Percentiles rank a stretch among this genome's conserved stretches.
Evolutionary conservation across 2,888 invertebrate species (phyloP).

Genomic region (Himalopsyche tibetana): DNA sequence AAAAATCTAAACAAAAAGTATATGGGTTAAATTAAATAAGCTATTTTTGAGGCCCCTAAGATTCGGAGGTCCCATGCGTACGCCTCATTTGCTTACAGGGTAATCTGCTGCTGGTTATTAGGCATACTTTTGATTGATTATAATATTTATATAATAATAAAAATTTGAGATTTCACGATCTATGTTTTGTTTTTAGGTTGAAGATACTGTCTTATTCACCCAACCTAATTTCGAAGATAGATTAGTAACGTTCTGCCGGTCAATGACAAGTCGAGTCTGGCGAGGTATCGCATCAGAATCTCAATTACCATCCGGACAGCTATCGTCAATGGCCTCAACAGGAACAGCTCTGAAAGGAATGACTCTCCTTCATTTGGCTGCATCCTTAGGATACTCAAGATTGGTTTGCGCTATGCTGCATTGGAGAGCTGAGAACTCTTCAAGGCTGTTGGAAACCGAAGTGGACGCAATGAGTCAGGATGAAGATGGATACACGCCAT

Average conservation of each 20-base stretch:
- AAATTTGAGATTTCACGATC: no score
- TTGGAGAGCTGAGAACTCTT: slow-evolving; percentile 93
- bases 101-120: not conserved
- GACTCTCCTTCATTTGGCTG: slow-evolving; percentile 92
- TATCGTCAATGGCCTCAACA: slow-evolving; percentile 68
- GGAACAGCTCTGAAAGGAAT: slow-evolving; percentile 74
- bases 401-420: slow-evolving; percentile 89
- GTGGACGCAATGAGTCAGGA: slow-evolving; percentile 94
- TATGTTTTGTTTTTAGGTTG: slow-evolving; percentile 72
- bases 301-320: not conserved
- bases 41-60: no score
- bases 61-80: no score
- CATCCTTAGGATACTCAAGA: slow-evolving; percentile 92
- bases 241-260: slow-evolving; percentile 89
- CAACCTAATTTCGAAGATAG: slow-evolving; percentile 90
- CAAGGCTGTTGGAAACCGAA: slow-evolving; percentile 91
- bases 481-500: slow-evolving; percentile 91
- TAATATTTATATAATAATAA: not conserved
- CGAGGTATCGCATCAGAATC: slow-evolving; percentile 46
- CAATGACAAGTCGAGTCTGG: slow-evolving; percentile 78
- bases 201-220: slow-evolving; percentile 79
- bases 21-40: no score
- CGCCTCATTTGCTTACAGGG: no score
- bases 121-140: not conserved
- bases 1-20: no score